A percentile compares a stretch with the other conserved stretches of the same genome.
These are phyloP conservation scores for Danio rerio DNA, from an alignment of 2,113 vertebrate species.

Conservation along the genomic window DNA sequence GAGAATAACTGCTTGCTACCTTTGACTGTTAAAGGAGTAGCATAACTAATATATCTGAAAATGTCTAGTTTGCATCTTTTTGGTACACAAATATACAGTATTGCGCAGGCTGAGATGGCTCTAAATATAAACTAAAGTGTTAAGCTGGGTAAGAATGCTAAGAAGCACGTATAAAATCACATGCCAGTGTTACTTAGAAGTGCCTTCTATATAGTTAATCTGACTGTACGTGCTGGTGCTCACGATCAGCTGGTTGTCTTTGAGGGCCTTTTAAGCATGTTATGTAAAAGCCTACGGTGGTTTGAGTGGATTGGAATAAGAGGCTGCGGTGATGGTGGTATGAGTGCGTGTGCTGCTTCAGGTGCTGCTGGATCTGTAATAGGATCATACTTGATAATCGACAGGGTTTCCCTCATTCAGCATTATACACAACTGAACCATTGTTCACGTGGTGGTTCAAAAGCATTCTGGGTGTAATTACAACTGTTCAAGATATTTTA, in stretches of 20 bases:
- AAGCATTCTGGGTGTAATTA: neutral
- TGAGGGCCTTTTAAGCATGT: conserved; percentile 22
- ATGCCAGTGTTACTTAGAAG: neutral
- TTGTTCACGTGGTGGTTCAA: neutral
- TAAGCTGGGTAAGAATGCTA: neutral
- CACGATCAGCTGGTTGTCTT: conserved; percentile 21
- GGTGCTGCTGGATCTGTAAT: conserved; percentile 43
- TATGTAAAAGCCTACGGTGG: conserved; percentile 49
- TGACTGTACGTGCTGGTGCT: neutral
- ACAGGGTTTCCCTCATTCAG: conserved; percentile 35
- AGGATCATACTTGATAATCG: conserved; percentile 43
- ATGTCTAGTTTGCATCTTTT: neutral
- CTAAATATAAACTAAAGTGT: neutral
- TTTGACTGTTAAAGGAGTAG: too few relatives aligned
- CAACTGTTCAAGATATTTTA: neutral
- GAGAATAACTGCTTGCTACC: conserved; percentile 16
- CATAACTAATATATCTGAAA: neutral
- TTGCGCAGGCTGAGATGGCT: neutral
- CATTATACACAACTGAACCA: conserved; percentile 17
- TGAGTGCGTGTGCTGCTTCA: conserved; percentile 33
- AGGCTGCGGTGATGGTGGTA: conserved; percentile 11
- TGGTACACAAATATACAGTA: neutral
- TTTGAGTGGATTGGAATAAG: conserved; percentile 38
- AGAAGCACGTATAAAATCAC: neutral
- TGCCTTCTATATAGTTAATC: conserved; percentile 24